Conservation (phyloP, 2,888 invertebrate genomes). For the Cyclophora punctaria region DNA sequence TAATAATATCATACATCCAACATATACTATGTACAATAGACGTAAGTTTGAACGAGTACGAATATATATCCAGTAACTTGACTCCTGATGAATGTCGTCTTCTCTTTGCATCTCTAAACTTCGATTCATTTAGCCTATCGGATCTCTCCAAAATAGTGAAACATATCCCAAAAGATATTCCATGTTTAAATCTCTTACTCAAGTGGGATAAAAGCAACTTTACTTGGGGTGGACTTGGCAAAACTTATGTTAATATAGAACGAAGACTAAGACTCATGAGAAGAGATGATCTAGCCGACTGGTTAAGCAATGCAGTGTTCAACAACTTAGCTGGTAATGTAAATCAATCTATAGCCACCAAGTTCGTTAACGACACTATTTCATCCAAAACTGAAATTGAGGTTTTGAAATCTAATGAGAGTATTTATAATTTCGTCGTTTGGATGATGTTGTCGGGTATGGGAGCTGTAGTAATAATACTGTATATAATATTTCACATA, state of each 20-base stretch:
- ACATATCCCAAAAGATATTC: slow-evolving; percentile 60
- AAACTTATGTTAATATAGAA: slow-evolving; percentile 71
- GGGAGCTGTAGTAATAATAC: background rate
- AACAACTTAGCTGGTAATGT: slow-evolving; percentile 68
- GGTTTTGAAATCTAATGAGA: slow-evolving; percentile 30
- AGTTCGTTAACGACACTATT: slow-evolving; percentile 13
- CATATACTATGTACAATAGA: slow-evolving; percentile 39
- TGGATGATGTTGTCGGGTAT: slow-evolving; percentile 14
- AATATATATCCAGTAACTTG: slow-evolving; percentile 74
- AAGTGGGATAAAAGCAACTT: slow-evolving; percentile 70
- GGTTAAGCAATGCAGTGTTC: slow-evolving; percentile 76
- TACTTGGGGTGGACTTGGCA: slow-evolving; percentile 66
- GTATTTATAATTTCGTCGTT: slow-evolving; percentile 33
- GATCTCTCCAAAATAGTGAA: slow-evolving; percentile 34
- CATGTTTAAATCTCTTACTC: slow-evolving; percentile 73
- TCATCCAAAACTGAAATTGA: slow-evolving; percentile 12
- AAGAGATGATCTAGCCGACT: slow-evolving; percentile 73
- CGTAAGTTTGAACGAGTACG: slow-evolving; percentile 34
- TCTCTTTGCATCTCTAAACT: slow-evolving; percentile 75
- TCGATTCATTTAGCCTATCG: slow-evolving; percentile 40
- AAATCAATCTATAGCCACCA: slow-evolving; percentile 33
- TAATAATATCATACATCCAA: slow-evolving; percentile 32
- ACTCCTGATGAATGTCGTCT: slow-evolving; percentile 72
- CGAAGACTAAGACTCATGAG: slow-evolving; percentile 76
- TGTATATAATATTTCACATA: background rate